phyloP scores from a whole-genome alignment of 92 coral and sea anemone species.

The Chrysogorgia sp. region DNA sequence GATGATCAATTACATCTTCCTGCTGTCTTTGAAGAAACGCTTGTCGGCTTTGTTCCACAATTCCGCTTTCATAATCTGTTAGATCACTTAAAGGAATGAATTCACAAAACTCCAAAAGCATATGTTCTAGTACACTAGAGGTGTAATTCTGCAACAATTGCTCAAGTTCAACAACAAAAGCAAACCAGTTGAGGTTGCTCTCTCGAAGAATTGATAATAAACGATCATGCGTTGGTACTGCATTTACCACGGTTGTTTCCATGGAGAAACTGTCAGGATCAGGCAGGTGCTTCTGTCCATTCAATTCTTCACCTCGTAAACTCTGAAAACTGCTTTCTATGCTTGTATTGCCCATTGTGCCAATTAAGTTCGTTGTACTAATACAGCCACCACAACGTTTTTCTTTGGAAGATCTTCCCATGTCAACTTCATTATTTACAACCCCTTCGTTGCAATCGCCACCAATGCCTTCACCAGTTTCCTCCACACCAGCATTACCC shows the following conservation, averaged over 20 bases:
- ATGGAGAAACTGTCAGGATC: constrained; percentile 2
- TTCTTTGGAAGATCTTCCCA: background rate
- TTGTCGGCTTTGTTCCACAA: constrained; percentile 57
- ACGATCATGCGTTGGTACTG: constrained; percentile 45
- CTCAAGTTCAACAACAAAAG: constrained; percentile 58
- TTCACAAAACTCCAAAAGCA: constrained; percentile 55
- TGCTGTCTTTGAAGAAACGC: constrained; percentile 36
- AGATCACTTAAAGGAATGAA: constrained; percentile 58
- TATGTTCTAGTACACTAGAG: constrained; percentile 49
- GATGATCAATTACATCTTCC: background rate
- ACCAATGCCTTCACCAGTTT: constrained; percentile 8
- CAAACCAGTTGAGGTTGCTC: constrained; percentile 61
- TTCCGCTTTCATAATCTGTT: constrained; percentile 50
- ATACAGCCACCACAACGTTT: too few relatives aligned
- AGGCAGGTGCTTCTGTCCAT: background rate
- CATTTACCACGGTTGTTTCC: background rate
- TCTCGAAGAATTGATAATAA: constrained; percentile 55
- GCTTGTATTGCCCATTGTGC: background rate
- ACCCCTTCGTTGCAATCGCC: constrained; percentile 6
- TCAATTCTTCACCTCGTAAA: background rate
- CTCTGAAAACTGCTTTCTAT: background rate
- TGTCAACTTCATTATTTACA: background rate
- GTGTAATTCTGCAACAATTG: constrained; percentile 17
- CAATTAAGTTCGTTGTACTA: background rate
- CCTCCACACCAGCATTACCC: constrained; percentile 3